These are phyloP conservation scores for Drosophila gunungcola DNA, from an alignment of 1,140 invertebrate species.

Conservation along the genomic window DNA sequence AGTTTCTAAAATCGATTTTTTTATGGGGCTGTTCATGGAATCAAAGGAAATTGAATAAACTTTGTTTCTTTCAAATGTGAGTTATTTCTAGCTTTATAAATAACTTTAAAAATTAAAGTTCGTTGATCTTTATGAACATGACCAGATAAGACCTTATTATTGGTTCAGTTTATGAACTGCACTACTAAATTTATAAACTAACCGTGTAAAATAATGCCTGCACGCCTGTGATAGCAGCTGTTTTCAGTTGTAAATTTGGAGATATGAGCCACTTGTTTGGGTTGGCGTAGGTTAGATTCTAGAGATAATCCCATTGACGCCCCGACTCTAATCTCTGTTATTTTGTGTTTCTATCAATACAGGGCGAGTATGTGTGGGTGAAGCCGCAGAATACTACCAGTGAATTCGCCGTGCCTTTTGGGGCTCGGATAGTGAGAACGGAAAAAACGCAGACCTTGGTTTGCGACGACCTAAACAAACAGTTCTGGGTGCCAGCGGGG, in stretches of 20 bases:
- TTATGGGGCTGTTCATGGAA: not conserved
- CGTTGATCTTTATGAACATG: conserved; percentile 3
- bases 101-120: not conserved
- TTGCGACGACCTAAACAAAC: conserved; percentile 91
- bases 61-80: not conserved
- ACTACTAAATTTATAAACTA: conserved; percentile 32
- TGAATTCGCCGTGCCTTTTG: conserved; percentile 94
- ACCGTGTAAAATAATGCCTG: not conserved
- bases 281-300: conserved; percentile 13
- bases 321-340: conserved; percentile 11
- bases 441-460: conserved; percentile 92
- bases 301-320: conserved; percentile 12
- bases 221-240: not conserved
- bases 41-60: not conserved
- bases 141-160: conserved; percentile 13
- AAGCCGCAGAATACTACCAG: conserved; percentile 87
- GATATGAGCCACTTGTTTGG: not conserved
- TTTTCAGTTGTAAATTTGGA: not conserved
- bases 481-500: conserved; percentile 85
- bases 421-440: conserved; percentile 91
- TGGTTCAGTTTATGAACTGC: conserved; percentile 19
- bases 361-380: conserved; percentile 95
- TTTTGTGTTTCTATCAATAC: conserved; percentile 14
- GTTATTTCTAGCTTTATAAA: not conserved
- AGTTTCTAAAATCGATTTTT: not conserved